phyloP scores from a whole-genome alignment of 1,140 invertebrate species.

The Achatina immaculata region DNA sequence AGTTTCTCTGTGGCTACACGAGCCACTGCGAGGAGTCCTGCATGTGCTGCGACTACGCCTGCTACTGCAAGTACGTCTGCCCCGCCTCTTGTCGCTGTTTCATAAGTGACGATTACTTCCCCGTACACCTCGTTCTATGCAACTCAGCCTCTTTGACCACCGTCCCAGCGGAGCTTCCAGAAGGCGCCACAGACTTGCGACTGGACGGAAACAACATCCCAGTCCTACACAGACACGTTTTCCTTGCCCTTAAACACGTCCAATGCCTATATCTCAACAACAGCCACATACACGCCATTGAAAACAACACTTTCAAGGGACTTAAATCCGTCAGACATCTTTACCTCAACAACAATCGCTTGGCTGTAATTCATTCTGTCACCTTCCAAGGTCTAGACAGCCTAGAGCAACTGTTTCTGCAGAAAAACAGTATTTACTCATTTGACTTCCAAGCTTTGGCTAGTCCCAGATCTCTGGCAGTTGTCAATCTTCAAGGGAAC shows the following conservation, averaged over 20 bases:
- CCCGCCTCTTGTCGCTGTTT: conserved; percentile 46
- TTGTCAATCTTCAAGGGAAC: conserved; percentile 48
- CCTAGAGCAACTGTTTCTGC: conserved; percentile 47
- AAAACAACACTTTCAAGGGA: conserved; percentile 50
- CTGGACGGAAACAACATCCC: conserved; percentile 55
- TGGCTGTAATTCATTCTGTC: conserved; percentile 35
- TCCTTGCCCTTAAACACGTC: conserved; percentile 46
- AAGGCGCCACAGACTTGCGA: conserved; percentile 46
- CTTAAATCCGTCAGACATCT: conserved; percentile 43
- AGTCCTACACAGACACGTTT: conserved; percentile 33
- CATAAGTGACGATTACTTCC: conserved; percentile 36
- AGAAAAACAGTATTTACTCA: conserved; percentile 48
- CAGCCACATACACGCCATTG: conserved; percentile 47
- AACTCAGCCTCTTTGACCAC: conserved; percentile 37
- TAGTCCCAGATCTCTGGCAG: conserved; percentile 25
- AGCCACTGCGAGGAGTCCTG: conserved; percentile 47
- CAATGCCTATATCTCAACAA: conserved; percentile 49
- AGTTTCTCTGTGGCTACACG: conserved; percentile 55
- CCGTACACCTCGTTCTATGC: conserved; percentile 48
- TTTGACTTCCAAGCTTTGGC: conserved; percentile 47
- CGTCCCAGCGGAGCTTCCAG: conserved; percentile 45
- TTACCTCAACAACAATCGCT: conserved; percentile 50
- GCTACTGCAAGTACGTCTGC: conserved; percentile 50
- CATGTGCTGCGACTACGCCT: conserved; percentile 51
- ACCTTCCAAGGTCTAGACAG: conserved; percentile 46